These are phyloP conservation scores for Leptinotarsa tumamoca DNA, from an alignment of 2,888 invertebrate genomes.

Conservation along the genomic window DNA sequence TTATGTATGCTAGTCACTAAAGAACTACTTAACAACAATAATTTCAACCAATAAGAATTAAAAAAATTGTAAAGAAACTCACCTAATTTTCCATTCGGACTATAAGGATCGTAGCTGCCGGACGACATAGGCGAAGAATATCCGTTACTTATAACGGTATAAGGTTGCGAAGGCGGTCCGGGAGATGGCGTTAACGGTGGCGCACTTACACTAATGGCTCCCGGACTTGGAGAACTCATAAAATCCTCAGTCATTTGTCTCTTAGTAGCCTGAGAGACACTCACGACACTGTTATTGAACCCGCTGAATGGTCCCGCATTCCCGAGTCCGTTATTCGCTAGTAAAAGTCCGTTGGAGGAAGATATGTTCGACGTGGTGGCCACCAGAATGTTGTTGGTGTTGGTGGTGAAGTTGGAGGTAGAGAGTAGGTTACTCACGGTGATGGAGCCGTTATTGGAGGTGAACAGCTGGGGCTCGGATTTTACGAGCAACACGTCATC, in stretches of 20 bases:
- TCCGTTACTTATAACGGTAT: constrained; percentile 75
- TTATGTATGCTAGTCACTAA: too few relatives aligned
- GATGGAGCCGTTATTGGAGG: constrained; percentile 49
- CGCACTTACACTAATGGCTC: constrained; percentile 67
- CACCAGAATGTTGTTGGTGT: constrained; percentile 59
- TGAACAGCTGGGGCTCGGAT: constrained; percentile 64
- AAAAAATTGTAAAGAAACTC: constrained; percentile 63
- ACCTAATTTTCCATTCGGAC: constrained; percentile 91
- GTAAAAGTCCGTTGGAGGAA: constrained; percentile 47
- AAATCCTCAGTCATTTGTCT: constrained; percentile 72
- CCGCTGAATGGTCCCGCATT: constrained; percentile 54
- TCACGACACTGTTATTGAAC: constrained; percentile 58
- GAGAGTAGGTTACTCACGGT: constrained; percentile 53
- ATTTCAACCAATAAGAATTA: too few relatives aligned
- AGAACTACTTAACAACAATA: too few relatives aligned
- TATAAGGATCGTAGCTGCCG: constrained; percentile 90
- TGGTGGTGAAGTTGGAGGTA: constrained; percentile 53
- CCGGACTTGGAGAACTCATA: constrained; percentile 74
- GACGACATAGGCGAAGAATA: constrained; percentile 89
- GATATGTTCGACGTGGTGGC: constrained; percentile 63
- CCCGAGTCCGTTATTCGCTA: constrained; percentile 56
- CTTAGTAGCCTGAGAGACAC: constrained; percentile 61
- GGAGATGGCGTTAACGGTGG: constrained; percentile 78
- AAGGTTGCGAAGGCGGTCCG: constrained; percentile 69
- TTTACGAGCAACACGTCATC: constrained; percentile 68